phyloP scores from a whole-genome alignment of 2,888 invertebrate species.

The Drosophila kuntzei region DNA sequence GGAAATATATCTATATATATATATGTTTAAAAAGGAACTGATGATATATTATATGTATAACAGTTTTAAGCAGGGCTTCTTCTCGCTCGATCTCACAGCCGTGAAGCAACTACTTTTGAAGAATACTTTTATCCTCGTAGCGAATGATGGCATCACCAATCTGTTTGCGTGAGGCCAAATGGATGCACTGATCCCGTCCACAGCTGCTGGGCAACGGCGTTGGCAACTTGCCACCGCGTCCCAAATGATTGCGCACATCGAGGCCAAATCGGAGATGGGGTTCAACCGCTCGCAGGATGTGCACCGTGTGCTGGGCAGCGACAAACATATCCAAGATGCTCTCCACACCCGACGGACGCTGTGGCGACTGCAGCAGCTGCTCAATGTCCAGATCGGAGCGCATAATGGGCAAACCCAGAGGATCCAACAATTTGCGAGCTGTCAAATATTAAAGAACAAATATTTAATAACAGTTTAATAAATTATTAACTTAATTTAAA shows the following conservation, averaged over 20 bases:
- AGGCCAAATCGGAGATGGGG: constrained; percentile 89
- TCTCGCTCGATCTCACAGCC: background rate
- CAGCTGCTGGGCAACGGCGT: constrained; percentile 58
- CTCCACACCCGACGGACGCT: constrained; percentile 83
- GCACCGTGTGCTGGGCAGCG: constrained; percentile 88
- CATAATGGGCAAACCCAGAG: constrained; percentile 87
- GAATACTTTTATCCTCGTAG: constrained; percentile 84
- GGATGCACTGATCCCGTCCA: constrained; percentile 85
- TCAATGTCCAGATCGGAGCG: constrained; percentile 89
- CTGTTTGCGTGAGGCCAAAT: constrained; percentile 86
- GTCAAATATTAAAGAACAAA: background rate
- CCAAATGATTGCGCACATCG: constrained; percentile 85
- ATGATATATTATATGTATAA: constrained; percentile 40
- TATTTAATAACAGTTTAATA: background rate
- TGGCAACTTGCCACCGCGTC: constrained; percentile 56
- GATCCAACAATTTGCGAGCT: constrained; percentile 88
- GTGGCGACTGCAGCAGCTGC: constrained; percentile 83
- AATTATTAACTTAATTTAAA: too few species aligned
- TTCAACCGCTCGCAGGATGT: constrained; percentile 92
- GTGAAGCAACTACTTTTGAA: constrained; percentile 70
- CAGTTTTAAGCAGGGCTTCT: constrained; percentile 15
- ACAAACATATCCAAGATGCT: constrained; percentile 91
- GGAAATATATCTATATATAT: constrained; percentile 29
- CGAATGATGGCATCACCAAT: constrained; percentile 85
- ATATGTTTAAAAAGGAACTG: constrained; percentile 65